Percentiles rank a stretch among this genome's conserved stretches.
Evolutionary conservation across 2,888 invertebrate species (phyloP).

Genomic region (Tipula confusa): DNA sequence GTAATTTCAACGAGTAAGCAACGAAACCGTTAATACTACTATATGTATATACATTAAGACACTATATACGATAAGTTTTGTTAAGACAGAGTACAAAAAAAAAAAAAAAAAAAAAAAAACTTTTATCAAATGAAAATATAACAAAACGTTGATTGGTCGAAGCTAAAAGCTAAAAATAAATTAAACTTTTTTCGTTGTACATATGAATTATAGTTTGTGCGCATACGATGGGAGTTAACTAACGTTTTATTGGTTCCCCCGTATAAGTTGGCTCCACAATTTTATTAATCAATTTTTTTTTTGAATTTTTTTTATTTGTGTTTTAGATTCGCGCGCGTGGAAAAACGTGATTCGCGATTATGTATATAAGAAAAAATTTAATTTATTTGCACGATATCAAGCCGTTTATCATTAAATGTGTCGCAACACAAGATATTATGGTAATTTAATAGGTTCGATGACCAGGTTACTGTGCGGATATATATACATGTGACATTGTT

Average conservation of each 20-base stretch:
- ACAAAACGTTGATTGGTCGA: background rate
- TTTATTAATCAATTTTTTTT: background rate
- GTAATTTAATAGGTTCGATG: too few species aligned
- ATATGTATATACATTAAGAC: background rate
- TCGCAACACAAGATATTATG: too few species aligned
- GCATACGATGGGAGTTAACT: background rate
- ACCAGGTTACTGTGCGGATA: too few species aligned
- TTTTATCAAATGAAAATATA: background rate
- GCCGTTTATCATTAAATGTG: too few species aligned
- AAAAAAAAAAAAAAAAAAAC: background rate
- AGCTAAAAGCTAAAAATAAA: background rate
- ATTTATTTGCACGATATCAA: too few species aligned
- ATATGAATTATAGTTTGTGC: background rate
- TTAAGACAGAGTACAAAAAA: too few species aligned
- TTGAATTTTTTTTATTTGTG: background rate
- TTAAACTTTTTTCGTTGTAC: background rate
- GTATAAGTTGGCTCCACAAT: background rate
- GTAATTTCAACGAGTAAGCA: background rate
- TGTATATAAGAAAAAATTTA: too few species aligned
- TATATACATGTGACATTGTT: too few species aligned
- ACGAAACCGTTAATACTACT: background rate
- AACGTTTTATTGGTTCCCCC: background rate
- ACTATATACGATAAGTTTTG: too few species aligned
- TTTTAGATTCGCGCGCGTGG: background rate
- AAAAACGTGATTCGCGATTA: slow-evolving; percentile 8